Evolutionary conservation across 2,888 invertebrate species (phyloP).

Genomic region (Pollenia angustigena): DNA sequence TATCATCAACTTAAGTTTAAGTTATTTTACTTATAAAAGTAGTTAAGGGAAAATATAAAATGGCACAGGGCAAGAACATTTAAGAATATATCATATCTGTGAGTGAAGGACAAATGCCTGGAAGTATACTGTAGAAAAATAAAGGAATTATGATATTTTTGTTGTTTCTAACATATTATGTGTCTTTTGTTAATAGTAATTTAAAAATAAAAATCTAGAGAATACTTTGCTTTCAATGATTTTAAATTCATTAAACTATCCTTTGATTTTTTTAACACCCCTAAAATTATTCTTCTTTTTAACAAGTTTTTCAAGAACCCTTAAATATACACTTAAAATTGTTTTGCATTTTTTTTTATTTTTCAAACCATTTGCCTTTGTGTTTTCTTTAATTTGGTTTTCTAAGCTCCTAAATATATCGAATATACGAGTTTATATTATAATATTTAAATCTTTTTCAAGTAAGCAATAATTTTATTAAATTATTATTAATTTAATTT

Average conservation of each 20-base stretch:
- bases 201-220: background rate
- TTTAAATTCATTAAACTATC: background rate
- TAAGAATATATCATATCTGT: conserved; percentile 8
- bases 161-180: background rate
- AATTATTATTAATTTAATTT: too few relatives aligned
- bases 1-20: conserved; percentile 60
- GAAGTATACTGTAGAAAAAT: conserved; percentile 57
- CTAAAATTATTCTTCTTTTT: too few relatives aligned
- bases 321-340: background rate
- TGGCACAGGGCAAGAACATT: conserved; percentile 10
- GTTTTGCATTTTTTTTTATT: background rate
- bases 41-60: background rate
- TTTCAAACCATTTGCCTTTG: too few relatives aligned
- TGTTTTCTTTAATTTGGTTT: too few relatives aligned
- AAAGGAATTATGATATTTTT: conserved; percentile 26
- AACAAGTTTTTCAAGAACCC: too few relatives aligned
- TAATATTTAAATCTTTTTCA: background rate
- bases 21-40: conserved; percentile 32
- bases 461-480: too few relatives aligned
- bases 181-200: too few relatives aligned
- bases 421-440: background rate
- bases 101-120: conserved; percentile 55
- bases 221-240: background rate
- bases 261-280: too few relatives aligned
- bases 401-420: too few relatives aligned